Conservation (phyloP, 2,888 invertebrate species). For the Drosophila melanocephala region DNA sequence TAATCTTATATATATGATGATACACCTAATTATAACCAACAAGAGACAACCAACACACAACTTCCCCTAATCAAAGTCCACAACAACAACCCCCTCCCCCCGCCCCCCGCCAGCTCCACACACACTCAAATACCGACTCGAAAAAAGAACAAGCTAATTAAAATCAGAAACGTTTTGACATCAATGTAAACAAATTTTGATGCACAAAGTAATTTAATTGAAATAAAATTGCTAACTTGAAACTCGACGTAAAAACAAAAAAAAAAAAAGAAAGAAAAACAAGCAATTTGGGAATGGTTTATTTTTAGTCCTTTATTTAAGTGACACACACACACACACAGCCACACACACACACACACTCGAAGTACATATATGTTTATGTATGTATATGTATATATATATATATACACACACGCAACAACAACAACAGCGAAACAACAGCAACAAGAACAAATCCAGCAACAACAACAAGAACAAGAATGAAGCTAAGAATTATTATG, state of each 20-base stretch:
- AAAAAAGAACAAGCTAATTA: conserved; percentile 2
- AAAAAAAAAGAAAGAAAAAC: neutral
- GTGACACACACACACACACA: conserved; percentile 45
- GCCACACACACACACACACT: conserved; percentile 10
- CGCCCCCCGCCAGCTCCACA: neutral
- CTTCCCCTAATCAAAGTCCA: conserved; percentile 11
- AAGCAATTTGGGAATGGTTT: conserved; percentile 61
- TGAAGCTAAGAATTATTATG: conserved; percentile 47
- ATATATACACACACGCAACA: conserved; percentile 22
- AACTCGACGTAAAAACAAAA: conserved; percentile 9
- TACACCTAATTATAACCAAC: conserved; percentile 10
- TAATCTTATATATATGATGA: conserved; percentile 17
- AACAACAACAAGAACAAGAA: conserved; percentile 26
- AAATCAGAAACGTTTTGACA: conserved; percentile 5
- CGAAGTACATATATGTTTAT: conserved; percentile 15
- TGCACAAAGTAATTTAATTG: conserved; percentile 24
- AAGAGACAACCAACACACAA: conserved; percentile 7
- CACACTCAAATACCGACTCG: neutral
- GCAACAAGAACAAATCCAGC: conserved; percentile 15
- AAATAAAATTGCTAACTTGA: conserved; percentile 32
- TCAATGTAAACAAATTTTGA: conserved; percentile 2
- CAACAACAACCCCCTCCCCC: neutral
- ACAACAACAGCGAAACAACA: conserved; percentile 15
- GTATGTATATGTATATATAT: conserved; percentile 2
- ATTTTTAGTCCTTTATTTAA: conserved; percentile 69